These are phyloP conservation scores for Blomia tropicalis DNA, from an alignment of 2,888 invertebrate species.

Conservation along the genomic window DNA sequence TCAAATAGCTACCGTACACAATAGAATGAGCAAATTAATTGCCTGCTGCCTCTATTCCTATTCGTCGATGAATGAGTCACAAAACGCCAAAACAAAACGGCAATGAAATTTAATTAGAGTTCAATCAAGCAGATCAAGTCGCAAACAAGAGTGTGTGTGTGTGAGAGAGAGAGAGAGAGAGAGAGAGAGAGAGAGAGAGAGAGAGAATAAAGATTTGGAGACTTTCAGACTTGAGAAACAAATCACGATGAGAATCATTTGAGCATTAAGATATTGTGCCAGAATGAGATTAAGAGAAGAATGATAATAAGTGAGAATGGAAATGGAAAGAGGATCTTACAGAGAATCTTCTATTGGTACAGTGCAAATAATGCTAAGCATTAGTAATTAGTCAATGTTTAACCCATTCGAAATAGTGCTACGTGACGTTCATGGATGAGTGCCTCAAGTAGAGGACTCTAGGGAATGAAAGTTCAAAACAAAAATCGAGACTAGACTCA, in stretches of 20 bases:
- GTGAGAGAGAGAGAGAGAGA: not conserved
- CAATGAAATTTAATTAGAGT: conserved; percentile 12
- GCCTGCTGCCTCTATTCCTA: not conserved
- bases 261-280: conserved; percentile 4
- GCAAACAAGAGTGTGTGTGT: not conserved
- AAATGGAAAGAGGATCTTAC: not conserved
- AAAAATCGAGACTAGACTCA: too few relatives aligned
- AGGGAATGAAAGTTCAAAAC: too few relatives aligned
- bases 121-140: conserved; percentile 4
- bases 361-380: not conserved
- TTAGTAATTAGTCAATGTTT: not conserved
- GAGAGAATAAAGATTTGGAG: too few relatives aligned
- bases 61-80: too few relatives aligned
- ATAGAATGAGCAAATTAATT: conserved; percentile 14
- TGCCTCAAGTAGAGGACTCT: too few relatives aligned
- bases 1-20: too few relatives aligned
- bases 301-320: not conserved
- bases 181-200: not conserved
- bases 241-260: too few relatives aligned
- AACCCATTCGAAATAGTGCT: too few relatives aligned
- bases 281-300: conserved; percentile 5
- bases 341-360: not conserved
- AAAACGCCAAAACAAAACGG: too few relatives aligned
- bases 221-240: too few relatives aligned
- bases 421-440: too few relatives aligned